Base-by-base conservation (phyloP, 2,113 vertebrate genomes). In the Cephalophus harveyi region DNA sequence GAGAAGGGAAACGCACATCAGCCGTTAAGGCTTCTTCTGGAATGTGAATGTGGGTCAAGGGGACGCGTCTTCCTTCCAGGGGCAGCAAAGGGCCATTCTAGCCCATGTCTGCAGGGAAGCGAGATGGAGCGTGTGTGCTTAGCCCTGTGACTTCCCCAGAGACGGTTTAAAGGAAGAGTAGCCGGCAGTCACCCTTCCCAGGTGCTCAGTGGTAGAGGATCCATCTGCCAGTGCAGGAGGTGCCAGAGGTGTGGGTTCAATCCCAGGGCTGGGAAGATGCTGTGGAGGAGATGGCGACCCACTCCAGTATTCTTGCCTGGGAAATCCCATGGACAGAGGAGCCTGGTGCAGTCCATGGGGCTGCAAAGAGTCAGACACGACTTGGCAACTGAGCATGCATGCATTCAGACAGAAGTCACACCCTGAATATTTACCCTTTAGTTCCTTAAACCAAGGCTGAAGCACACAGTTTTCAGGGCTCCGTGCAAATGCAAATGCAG, bases 61-160 rank as follows among this genome's bases (percentile, higher is more conserved):
- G 54, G n/a, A 28, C 46, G 3, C 6, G 6, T 11, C 9, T 21
- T 2, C 27, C 40, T 14, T 64, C 17, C 5, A 5, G 46, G 76
- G 46, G 2, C 19, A 5, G 19, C 3, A 0, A 79, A 33, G 8
- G 4, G 3, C n/a, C 14, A 7, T 7, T 15, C 52, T 8, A 36
- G 76, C 36, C 0, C 0, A 0, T 4, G 23, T 9, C 36, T 9
- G 14, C 36, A 10, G 82, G 67, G 40, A 59, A 25, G 25, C 48
- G 0, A 17, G 2, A 15, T 1, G 12, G 16, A 19, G 3, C 12
- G 0, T 52, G 3, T 16, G 28, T 16, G 8, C 17, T 3, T 9
- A 30, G 14, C 43, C 15, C 17, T 9, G 16, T 13, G 30, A 36
- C 36, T 7, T 6, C 57, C 25, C 43, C 19, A 57, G 43, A 21